These are phyloP conservation scores for Eucidaris tribuloides DNA, from an alignment of 35 echinoderm and acorn worm genomes.

Conservation along the genomic window DNA sequence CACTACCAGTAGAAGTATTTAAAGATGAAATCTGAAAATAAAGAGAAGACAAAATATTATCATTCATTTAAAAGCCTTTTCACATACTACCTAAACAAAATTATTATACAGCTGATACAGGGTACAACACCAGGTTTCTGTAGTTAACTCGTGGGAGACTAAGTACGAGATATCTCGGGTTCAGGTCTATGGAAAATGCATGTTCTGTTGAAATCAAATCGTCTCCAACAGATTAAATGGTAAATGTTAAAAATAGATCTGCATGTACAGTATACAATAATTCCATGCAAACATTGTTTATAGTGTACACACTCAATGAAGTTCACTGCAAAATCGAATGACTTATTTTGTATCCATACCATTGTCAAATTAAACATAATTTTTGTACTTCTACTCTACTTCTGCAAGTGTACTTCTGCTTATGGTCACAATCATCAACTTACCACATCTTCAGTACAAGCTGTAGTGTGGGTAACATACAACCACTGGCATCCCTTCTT, in stretches of 20 bases:
- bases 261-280: neutral
- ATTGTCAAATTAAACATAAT: neutral
- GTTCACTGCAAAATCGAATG: neutral
- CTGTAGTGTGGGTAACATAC: constrained; percentile 58
- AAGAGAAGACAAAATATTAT: neutral
- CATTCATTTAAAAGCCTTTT: too few species aligned
- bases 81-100: too few species aligned
- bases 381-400: too few species aligned
- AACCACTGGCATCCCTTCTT: constrained; percentile 91
- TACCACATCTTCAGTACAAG: constrained; percentile 50
- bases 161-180: too few species aligned
- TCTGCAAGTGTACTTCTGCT: neutral
- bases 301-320: neutral
- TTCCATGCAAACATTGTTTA: neutral
- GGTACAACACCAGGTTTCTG: too few species aligned
- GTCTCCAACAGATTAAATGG: neutral
- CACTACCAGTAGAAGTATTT: neutral
- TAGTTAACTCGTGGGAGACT: too few species aligned
- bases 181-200: too few species aligned
- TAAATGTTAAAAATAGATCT: neutral
- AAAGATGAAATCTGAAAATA: constrained; percentile 22
- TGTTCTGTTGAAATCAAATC: too few species aligned
- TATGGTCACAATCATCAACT: too few species aligned
- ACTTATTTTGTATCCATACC: neutral
- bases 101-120: too few species aligned